Evolutionary conservation across 2,113 vertebrate genomes (phyloP), one percentile per base, ranked within the genome.

Genomic region (Gobio gobio): DNA sequence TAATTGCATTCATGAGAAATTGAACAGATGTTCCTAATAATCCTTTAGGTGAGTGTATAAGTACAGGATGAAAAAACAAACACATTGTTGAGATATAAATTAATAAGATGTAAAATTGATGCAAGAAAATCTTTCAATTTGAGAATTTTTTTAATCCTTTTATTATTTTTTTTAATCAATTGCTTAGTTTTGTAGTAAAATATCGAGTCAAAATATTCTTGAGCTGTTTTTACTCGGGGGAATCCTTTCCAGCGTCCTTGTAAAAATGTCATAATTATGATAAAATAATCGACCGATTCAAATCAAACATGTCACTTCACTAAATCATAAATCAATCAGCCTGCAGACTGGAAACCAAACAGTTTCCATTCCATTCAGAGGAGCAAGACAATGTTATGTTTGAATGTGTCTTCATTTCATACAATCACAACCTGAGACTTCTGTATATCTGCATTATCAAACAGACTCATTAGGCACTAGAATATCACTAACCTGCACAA

Each of bases 391-490:
- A 22, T 40, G 18, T 36, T 40, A 43, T 72, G 33, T 40, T 68
- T 43, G 61, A 24, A 10, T 40, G 33, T 43, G 20, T 72, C 20
- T 47, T 64, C 1, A 22, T 64, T 76, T 66, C 9, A 26, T 47
- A 54, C 3, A n/a, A 12, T 43, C 22, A 26, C 77, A 24, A 61
- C 77, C 77, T 61, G 26, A 82, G 80, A 82, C 66, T 20, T 70
- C 3, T 54, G 26, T 82, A 54, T 49, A 54, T 51, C 47, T 70
- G 26, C 12, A 40, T 72, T 18, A 54, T 82, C 45, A 58, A 36
- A 68, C 64, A 51, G 10, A 36, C 45, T 68, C 40, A 8, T 64
- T 68, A 82, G 79, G 79, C 79, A 68, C 61, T 51, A 36, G 64
- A 70, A 82, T 49, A 45, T 49, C 43, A 47, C 74, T 49, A 29